Base-by-base conservation (phyloP, 2,113 vertebrate genomes). In the Barbus barbus region DNA sequence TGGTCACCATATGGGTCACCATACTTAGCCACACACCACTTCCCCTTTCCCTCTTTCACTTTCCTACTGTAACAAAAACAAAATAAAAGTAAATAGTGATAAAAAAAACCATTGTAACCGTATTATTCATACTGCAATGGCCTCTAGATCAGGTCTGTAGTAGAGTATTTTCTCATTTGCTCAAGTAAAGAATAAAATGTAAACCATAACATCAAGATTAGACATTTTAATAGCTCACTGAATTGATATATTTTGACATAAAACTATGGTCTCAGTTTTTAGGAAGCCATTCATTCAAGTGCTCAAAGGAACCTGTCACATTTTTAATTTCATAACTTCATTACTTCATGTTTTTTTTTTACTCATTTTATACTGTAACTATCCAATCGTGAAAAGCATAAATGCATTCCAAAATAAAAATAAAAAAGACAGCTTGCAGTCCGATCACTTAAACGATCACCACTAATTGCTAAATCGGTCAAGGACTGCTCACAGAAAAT, bases 321-420 rank as follows among this genome's bases (percentile, higher is more conserved):
- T 72, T 72, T 72, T 72, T 72, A 24, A 72, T 72, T 72, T 72
- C 9, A 72, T n/a, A 41, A 72, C 36, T 41, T 41, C 36, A 24
- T 72, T 72, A 22, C 36, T 74, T 75, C 28, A 44, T 81, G 65
- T 5, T 38, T 38, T 48, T n/a, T n/a, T n/a, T 67, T 36, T 69
- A 72, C 36, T 72, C 36, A 72, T 72, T 36, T 24, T 69, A 22
- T 72, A n/a, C n/a, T n/a, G n/a, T n/a, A 44, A 36, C 22, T 36
- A 72, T 72, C 69, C 22, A 24, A 44, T 41, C 5, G 11, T 24
- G 22, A 72, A 72, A 72, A 41, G 2, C 5, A 2, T 72, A n/a
- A n/a, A n/a, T n/a, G n/a, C n/a, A 72, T 33, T 72, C 22, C 20
- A 72, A 44, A 11, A 41, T 44, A 24, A 1, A 44, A 41, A 5